phyloP scores from a whole-genome alignment of 2,113 vertebrate species.

The Eudyptes chrysolophus region DNA sequence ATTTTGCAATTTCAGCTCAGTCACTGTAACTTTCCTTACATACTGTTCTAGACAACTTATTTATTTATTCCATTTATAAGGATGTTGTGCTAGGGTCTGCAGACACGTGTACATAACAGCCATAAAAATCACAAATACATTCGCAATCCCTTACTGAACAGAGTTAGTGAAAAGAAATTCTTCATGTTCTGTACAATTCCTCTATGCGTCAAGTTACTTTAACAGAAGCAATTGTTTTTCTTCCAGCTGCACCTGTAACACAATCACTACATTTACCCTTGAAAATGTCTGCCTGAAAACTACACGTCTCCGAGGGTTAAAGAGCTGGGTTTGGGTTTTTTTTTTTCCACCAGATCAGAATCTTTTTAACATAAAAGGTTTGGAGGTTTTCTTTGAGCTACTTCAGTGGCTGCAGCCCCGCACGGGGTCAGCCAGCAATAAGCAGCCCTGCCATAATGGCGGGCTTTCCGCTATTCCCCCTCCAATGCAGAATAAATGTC shows the following conservation, averaged over 20 bases:
- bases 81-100: background rate
- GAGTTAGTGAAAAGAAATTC: slow-evolving; percentile 54
- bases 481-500: slow-evolving; percentile 15
- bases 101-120: background rate
- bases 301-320: background rate
- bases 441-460: background rate
- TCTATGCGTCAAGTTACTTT: slow-evolving; percentile 20
- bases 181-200: background rate
- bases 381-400: background rate
- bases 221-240: slow-evolving; percentile 36
- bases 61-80: background rate
- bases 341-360: background rate
- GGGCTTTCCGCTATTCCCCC: background rate
- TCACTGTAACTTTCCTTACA: background rate
- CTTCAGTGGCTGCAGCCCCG: background rate
- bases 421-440: background rate
- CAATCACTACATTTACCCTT: background rate
- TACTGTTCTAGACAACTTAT: background rate
- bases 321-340: background rate
- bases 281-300: slow-evolving; percentile 3
- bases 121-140: background rate
- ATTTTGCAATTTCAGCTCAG: slow-evolving; percentile 33
- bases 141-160: background rate
- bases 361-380: background rate
- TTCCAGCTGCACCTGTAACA: background rate